Evolutionary conservation across 1,140 invertebrate genomes (phyloP), one percentile per base, ranked within the genome.

Genomic region (Hyposmocoma kahamanoa): DNA sequence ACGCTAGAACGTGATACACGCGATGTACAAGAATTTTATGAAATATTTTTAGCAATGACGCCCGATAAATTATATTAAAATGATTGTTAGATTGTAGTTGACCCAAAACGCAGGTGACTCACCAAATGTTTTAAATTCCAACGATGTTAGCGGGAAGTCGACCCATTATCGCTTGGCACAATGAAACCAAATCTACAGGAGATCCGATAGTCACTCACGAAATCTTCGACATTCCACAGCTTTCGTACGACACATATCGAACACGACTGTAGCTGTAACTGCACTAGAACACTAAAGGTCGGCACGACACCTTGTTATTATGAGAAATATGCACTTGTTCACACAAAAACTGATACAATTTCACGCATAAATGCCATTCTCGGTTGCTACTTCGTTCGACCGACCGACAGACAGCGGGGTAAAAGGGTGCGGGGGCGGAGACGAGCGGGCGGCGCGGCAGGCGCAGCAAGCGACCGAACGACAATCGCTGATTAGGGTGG

Each of bases 121-220:
- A 84, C 81, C 78, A 56, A 74, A 79, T 84, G 63, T 77, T 84
- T 84, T 81, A 82, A 84, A 84, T 84, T 84, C 77, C 77, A 70
- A 78, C 60, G 69, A 76, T 65, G 62, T 75, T 72, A 82, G 75
- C 75, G 77, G 77, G 71, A 78, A 79, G 62, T 66, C 61, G 56
- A 67, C 71, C 67, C 78, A 84, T 84, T 79, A 80, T 74, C 75
- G 70, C 68, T 67, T 51, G 42, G 49, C 56, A 77, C 59, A 61
- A 63, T 48, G 60, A 71, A 64, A 73, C 66, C 68, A 67, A 73
- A 71, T 69, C 67, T 51, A 61, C 52, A 58, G 74, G 76, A 77
- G 72, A 79, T 76, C 76, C 73, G 60, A 62, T 43, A 68, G 53
- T 78, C 72, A 76, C 68, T 67, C 38, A 48, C 57, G 58, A 58